Conservation (phyloP, 2,797 vertebrate genomes). For the Glossophaga mutica region DNA sequence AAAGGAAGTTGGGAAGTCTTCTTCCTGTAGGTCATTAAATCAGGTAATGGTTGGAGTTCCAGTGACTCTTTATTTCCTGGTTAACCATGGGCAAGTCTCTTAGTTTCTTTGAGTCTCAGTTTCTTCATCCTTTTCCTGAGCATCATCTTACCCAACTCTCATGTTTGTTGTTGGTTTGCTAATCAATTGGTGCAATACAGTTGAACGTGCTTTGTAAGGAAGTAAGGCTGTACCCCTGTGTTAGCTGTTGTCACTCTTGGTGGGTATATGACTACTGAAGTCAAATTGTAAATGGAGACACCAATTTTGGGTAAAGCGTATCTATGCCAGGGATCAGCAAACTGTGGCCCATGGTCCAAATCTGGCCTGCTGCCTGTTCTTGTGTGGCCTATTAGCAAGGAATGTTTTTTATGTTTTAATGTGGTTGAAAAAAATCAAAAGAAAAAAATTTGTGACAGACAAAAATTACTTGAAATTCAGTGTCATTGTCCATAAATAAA, state of each 20-base stretch:
- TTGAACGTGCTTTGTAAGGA: background rate
- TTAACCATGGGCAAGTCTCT: background rate
- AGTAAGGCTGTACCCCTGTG: rapidly evolving
- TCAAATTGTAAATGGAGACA: background rate
- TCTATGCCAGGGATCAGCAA: background rate
- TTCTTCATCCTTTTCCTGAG: background rate
- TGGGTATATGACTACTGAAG: background rate
- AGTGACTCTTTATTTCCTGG: background rate
- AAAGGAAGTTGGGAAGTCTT: background rate
- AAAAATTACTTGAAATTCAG: constrained; percentile 7
- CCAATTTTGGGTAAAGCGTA: background rate
- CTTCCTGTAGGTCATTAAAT: background rate
- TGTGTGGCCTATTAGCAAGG: background rate
- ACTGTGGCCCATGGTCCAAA: background rate
- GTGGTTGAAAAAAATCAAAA: background rate
- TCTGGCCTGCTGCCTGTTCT: background rate
- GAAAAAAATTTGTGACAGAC: background rate
- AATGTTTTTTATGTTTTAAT: background rate
- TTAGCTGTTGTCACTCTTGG: background rate
- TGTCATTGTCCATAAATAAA: background rate
- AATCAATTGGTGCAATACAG: background rate
- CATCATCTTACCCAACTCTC: background rate
- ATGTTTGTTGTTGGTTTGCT: background rate
- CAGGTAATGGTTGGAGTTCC: background rate
- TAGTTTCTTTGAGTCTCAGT: background rate